Base-by-base conservation (phyloP, 2,113 vertebrate genomes). In the Aegotheles bennettii region DNA sequence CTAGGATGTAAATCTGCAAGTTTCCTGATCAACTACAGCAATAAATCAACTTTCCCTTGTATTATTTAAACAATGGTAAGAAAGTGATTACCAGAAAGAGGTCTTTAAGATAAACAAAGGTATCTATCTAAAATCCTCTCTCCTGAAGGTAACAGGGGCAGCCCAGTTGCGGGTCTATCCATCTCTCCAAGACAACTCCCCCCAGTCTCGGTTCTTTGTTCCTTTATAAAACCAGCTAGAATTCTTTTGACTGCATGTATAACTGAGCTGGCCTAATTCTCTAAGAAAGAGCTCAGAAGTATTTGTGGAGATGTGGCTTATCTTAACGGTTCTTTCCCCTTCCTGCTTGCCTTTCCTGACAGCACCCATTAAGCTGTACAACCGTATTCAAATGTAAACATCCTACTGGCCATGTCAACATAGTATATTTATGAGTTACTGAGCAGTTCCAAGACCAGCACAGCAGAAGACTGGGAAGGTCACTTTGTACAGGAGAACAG, bases 251-350 rank as follows among this genome's bases (percentile, higher is more conserved):
- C 45, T 56, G 20, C 33, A 1, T 10, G 16, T 10, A 14, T 23
- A 11, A 16, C 81, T 5, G 2, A 51, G 47, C 60, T 87, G 76
- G 19, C 29, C 68, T 47, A 35, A 43, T 79, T 65, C 47, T 70
- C 19, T 70, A 75, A 81, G 60, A 70, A 67, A 38, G 28, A 70
- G 42, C 82, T 59, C 35, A 6, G 25, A 53, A 85, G 65, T 26
- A 18, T 84, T 53, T 51, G 67, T 53, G 92, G 71, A 92, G 87
- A 89, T 70, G 80, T 25, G 60, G 67, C 85, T 94, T 95, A 90
- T 94, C 94, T 92, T 29, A 73, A 83, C 78, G 26, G 45, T 45
- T 80, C 74, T 89, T 94, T 95, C 70, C 74, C 74, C 43, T 94
- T 89, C 94, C 87, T 84, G 87, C 80, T n/a, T 43, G 57, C 64